Evolutionary conservation across 2,888 invertebrate species (phyloP).

Genomic region (Agonopterix alstromeriana): DNA sequence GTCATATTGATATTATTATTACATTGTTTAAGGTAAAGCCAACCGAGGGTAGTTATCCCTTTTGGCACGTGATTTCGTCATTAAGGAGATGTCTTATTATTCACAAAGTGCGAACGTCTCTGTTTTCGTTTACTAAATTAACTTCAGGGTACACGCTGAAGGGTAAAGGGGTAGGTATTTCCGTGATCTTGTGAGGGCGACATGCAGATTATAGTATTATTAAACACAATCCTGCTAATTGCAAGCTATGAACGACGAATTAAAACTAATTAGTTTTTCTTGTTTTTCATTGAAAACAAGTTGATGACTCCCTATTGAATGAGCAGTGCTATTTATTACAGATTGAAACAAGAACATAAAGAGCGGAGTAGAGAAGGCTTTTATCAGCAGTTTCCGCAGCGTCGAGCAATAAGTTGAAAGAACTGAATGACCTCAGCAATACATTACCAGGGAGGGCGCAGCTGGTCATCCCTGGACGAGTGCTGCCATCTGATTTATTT

Average conservation of each 20-base stretch:
- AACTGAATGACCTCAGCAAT: constrained; percentile 41
- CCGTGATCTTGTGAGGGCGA: constrained; percentile 30
- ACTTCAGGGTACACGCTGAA: constrained; percentile 36
- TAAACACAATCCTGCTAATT: constrained; percentile 44
- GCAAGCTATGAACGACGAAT: constrained; percentile 4
- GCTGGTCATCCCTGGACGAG: constrained; percentile 51
- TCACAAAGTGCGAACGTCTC: constrained; percentile 49
- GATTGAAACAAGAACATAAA: too few species aligned
- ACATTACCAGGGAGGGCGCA: constrained; percentile 47
- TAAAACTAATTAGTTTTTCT: too few species aligned
- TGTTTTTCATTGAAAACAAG: too few species aligned
- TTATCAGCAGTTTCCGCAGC: constrained; percentile 9
- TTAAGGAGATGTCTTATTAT: constrained; percentile 60
- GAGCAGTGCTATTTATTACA: too few species aligned
- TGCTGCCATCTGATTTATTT: constrained; percentile 66
- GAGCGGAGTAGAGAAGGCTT: neutral
- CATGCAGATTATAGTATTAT: constrained; percentile 52
- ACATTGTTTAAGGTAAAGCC: constrained; percentile 16
- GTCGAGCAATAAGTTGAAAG: constrained; percentile 30
- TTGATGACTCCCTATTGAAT: too few species aligned
- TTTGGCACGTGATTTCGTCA: constrained; percentile 47
- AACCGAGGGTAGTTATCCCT: constrained; percentile 25
- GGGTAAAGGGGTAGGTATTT: constrained; percentile 28
- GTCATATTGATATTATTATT: constrained; percentile 34
- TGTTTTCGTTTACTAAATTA: constrained; percentile 60